phyloP scores from a whole-genome alignment of 2,888 invertebrate genomes.

The Cheilosia vulpina region DNA sequence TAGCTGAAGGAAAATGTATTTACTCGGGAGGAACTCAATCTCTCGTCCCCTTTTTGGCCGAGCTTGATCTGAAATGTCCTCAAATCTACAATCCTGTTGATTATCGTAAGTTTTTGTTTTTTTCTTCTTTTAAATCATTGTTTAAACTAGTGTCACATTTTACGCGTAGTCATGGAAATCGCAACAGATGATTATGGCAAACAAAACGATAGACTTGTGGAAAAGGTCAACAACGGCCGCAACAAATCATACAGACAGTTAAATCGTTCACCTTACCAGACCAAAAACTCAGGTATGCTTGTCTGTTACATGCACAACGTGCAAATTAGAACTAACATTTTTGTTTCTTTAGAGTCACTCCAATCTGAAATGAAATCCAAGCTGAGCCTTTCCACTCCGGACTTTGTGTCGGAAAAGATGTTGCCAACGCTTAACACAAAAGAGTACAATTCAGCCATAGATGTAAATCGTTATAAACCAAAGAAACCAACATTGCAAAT shows the following conservation, averaged over 20 bases:
- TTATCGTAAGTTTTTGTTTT: constrained; percentile 87
- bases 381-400: constrained; percentile 12
- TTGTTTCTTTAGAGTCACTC: constrained; percentile 5
- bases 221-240: constrained; percentile 87
- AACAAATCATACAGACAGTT: constrained; percentile 85
- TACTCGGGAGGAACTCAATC: constrained; percentile 91
- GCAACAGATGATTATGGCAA: constrained; percentile 91
- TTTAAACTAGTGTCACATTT: not conserved
- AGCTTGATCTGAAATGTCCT: constrained; percentile 90
- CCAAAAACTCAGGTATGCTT: constrained; percentile 80
- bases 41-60: constrained; percentile 90
- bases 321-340: constrained; percentile 1
- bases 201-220: constrained; percentile 85
- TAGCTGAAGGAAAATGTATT: constrained; percentile 91
- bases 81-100: constrained; percentile 96
- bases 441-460: constrained; percentile 33
- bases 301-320: not conserved
- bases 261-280: constrained; percentile 78
- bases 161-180: constrained; percentile 89
- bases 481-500: constrained; percentile 77
- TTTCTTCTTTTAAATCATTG: not conserved
- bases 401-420: constrained; percentile 42
- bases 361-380: constrained; percentile 19
- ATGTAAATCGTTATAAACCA: constrained; percentile 77
- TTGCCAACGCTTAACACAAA: constrained; percentile 69